Conservation (phyloP, 2,797 vertebrate species). For the Mus caroli region DNA sequence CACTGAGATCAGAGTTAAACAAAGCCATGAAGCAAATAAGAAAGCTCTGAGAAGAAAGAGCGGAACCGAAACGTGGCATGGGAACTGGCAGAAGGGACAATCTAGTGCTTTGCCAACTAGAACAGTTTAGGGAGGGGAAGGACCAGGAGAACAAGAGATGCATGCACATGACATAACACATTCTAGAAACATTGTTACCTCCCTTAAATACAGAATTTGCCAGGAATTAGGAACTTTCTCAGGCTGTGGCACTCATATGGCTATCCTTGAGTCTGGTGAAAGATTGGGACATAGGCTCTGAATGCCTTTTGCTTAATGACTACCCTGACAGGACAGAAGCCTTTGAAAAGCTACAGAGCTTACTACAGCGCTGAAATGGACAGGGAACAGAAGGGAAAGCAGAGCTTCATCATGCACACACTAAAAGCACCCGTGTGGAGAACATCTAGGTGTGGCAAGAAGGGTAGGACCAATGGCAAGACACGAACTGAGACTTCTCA, state of each 20-base stretch:
- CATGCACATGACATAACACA: neutral
- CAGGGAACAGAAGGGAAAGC: neutral
- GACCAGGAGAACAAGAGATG: neutral
- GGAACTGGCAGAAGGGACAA: neutral
- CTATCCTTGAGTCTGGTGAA: neutral
- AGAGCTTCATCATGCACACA: neutral
- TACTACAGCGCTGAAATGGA: neutral
- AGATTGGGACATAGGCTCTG: neutral
- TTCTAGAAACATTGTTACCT: slow-evolving; percentile 33
- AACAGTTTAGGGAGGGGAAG: neutral
- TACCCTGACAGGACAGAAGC: neutral
- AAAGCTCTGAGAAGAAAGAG: neutral
- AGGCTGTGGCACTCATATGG: slow-evolving; percentile 16
- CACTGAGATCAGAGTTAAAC: neutral
- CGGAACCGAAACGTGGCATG: neutral
- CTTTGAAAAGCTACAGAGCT: neutral
- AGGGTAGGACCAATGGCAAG: neutral
- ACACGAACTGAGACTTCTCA: neutral
- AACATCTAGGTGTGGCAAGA: neutral
- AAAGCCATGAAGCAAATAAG: neutral
- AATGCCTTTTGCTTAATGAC: slow-evolving; percentile 38
- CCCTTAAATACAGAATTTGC: neutral
- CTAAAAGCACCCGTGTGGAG: neutral
- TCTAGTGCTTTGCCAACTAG: neutral
- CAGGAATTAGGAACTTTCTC: neutral